Percentiles rank a stretch among this genome's conserved stretches.
Conservation (phyloP, 2,888 invertebrate genomes). For the Spodoptera picta region DNA sequence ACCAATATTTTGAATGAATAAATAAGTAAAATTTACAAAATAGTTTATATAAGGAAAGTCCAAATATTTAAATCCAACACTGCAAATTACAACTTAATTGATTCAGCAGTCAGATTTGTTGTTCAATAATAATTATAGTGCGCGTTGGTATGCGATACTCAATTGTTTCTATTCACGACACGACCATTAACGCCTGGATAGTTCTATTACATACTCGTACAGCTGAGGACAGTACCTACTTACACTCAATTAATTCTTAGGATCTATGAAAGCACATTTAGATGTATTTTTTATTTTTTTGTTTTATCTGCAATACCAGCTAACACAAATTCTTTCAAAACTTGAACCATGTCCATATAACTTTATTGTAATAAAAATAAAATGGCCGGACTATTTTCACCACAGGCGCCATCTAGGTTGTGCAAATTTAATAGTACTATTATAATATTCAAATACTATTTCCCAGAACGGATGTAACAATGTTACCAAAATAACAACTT, state of each 20-base stretch:
- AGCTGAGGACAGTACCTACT: not conserved
- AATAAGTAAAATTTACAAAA: not conserved
- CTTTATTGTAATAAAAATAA: no score
- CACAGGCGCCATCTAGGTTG: no score
- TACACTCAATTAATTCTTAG: conserved; percentile 4
- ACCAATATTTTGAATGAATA: not conserved
- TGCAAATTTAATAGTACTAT: conserved; percentile 7
- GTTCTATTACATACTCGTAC: conserved; percentile 1
- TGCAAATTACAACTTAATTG: conserved; percentile 5
- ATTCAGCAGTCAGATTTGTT: conserved; percentile 13
- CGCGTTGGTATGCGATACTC: conserved; percentile 11
- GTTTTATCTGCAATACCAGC: no score
- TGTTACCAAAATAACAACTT: conserved; percentile 46
- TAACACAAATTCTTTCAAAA: no score
- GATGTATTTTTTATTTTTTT: no score
- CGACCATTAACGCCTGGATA: conserved; percentile 4
- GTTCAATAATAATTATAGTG: conserved; percentile 6
- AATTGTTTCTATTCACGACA: conserved; percentile 29
- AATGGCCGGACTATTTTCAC: no score
- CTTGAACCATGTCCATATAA: no score
- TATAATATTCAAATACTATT: conserved; percentile 28
- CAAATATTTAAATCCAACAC: conserved; percentile 1
- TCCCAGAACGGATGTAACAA: conserved; percentile 21
- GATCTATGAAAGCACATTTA: conserved; percentile 2
- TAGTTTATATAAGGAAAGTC: not conserved